These are phyloP conservation scores for Scytalopus superciliaris DNA, from an alignment of 2,113 vertebrate species.

Conservation along the genomic window DNA sequence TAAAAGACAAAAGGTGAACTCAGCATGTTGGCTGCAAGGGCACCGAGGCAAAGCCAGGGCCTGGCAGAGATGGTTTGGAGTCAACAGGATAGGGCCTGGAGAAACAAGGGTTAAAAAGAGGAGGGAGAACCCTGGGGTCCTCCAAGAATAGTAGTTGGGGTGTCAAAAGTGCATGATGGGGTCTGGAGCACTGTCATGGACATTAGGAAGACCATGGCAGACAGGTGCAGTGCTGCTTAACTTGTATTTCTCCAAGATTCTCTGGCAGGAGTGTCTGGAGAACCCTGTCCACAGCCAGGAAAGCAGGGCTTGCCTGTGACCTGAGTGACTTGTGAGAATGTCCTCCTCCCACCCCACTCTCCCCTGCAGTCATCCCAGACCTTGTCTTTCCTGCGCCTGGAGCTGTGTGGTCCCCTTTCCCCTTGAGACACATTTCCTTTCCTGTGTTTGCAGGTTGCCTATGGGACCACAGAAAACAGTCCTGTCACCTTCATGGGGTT, in stretches of 20 bases:
- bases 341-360: neutral
- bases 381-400: neutral
- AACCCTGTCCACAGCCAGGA: neutral
- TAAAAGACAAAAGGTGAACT: neutral
- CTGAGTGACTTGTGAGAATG: neutral
- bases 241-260: neutral
- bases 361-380: neutral
- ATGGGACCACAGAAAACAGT: conserved; percentile 96
- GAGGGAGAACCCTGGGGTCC: neutral
- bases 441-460: conserved; percentile 78
- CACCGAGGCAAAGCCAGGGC: neutral
- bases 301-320: neutral
- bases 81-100: neutral
- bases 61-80: neutral
- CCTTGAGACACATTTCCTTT: neutral
- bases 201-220: neutral
- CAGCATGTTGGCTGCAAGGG: neutral
- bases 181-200: neutral
- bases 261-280: neutral
- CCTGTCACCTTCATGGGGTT: conserved; percentile 87
- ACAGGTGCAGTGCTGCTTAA: neutral
- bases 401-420: neutral
- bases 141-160: neutral
- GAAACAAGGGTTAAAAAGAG: neutral
- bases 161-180: neutral